These are phyloP conservation scores for Carassius carassius DNA, from an alignment of 2,113 vertebrate genomes.

Conservation along the genomic window DNA sequence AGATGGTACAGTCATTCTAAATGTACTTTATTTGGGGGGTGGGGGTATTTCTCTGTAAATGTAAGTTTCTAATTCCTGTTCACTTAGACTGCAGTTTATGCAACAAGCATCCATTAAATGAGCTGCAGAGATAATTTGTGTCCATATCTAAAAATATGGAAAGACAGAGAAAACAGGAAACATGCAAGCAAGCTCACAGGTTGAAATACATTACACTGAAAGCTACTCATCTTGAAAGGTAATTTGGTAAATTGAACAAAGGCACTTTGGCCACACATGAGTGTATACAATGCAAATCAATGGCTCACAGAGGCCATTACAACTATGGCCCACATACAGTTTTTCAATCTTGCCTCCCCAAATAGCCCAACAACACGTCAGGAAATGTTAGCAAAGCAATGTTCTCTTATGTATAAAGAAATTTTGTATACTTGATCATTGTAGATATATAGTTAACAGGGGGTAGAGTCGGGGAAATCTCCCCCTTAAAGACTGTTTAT, in stretches of 20 bases:
- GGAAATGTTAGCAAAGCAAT: not conserved
- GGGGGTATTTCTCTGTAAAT: not conserved
- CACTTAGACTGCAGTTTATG: not conserved
- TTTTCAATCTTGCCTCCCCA: conserved; percentile 5
- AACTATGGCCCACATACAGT: not conserved
- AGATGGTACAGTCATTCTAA: not conserved
- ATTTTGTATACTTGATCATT: not conserved
- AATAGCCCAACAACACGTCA: not conserved
- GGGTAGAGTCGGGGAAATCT: too few species aligned
- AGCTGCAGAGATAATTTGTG: conserved; percentile 4
- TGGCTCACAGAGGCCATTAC: conserved; percentile 3
- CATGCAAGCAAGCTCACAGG: not conserved
- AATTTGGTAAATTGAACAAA: conserved; percentile 32
- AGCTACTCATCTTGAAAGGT: conserved; percentile 20
- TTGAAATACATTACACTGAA: not conserved
- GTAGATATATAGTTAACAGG: not conserved
- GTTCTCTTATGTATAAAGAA: not conserved
- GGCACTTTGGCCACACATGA: not conserved
- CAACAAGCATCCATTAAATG: not conserved
- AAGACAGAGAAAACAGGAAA: not conserved
- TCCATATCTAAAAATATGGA: conserved; percentile 3
- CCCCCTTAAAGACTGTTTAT: too few species aligned
- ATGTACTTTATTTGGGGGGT: not conserved
- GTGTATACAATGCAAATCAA: conserved; percentile 24
- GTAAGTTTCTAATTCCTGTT: not conserved